Evolutionary conservation across 2,888 invertebrate species (phyloP), one percentile per base, ranked within the genome.

Genomic region (Torymus tubicola): DNA sequence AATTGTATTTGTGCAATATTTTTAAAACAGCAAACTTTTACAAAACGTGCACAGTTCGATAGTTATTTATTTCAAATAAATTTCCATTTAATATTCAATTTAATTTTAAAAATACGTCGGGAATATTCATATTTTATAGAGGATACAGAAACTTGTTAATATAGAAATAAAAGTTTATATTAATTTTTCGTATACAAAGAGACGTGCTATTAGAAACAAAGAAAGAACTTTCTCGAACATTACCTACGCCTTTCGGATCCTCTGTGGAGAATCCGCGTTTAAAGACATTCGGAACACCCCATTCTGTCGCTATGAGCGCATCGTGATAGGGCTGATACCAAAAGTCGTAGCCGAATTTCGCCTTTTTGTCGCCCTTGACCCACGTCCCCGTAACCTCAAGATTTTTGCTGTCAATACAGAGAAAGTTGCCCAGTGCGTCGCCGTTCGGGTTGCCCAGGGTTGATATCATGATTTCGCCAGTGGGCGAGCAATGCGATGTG

Each of bases 241-340:
- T 75, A 81, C 81, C 81, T 71, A 63, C 14, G 16, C 92, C 91
- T 84, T 94, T 92, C 79, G 93, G 91, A 12, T 91, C 91, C 0
- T 74, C 64, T 0, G 91, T 88, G 18, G 91, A 87, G 86, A 93
- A 94, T 1, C 95, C 94, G 24, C 91, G 91, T 86, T 94, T 95
- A 89, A 97, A 97, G 70, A 94, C 92, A 82, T 94, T 95, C 0
- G 99, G 99, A 0, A 95, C 93, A 0, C 97, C 98, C 98, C 98
- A 99, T 92, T 98, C 98, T 0, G 96, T 93, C 14, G 98, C 94
- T 24, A 98, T 92, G 95, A 99, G 96, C 0, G 96, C 94, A 91
- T 99, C 96, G 86, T 96, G 95, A 86, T 96, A 94, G 0, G 99
- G 99, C 89, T 99, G 98, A 90, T 99, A 99, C 99, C 99, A 99